phyloP scores from a whole-genome alignment of 2,113 vertebrate species.

The Lycocorax pyrrhopterus region DNA sequence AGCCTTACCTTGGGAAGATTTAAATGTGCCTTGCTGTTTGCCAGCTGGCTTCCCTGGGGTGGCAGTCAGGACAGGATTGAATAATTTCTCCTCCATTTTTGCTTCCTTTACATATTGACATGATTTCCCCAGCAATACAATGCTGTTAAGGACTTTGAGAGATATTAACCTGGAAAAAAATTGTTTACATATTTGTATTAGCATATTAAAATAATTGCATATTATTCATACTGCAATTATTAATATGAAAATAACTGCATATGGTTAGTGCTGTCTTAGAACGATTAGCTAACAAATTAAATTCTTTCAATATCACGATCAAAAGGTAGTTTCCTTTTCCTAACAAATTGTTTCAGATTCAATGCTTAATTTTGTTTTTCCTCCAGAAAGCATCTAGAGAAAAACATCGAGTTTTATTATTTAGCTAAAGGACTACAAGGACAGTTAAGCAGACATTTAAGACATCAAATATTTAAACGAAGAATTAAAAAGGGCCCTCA shows the following conservation, averaged over 20 bases:
- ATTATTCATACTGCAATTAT: neutral
- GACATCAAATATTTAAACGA: neutral
- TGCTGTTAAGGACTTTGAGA: slow-evolving; percentile 93
- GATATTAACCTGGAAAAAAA: slow-evolving; percentile 81
- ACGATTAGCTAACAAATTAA: neutral
- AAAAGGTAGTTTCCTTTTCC: neutral
- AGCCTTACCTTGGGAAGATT: slow-evolving; percentile 76
- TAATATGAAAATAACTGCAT: neutral
- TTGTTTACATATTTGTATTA: neutral
- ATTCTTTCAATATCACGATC: neutral
- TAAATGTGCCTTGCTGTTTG: slow-evolving; percentile 73
- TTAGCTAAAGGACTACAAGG: neutral
- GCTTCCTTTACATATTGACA: slow-evolving; percentile 94
- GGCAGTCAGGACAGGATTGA: slow-evolving; percentile 66
- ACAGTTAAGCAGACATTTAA: neutral
- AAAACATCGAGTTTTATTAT: neutral
- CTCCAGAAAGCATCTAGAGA: neutral
- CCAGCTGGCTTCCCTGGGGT: slow-evolving; percentile 69
- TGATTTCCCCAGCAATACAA: slow-evolving; percentile 94
- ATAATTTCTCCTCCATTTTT: slow-evolving; percentile 95
- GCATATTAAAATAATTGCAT: neutral
- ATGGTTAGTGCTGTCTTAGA: neutral
- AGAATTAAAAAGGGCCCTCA: neutral
- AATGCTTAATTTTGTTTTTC: neutral
- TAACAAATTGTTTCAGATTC: neutral